Percentiles rank a stretch among this genome's conserved stretches.
phyloP scores from a whole-genome alignment of 1,140 invertebrate species.

The Pseudomyrmex gracilis region DNA sequence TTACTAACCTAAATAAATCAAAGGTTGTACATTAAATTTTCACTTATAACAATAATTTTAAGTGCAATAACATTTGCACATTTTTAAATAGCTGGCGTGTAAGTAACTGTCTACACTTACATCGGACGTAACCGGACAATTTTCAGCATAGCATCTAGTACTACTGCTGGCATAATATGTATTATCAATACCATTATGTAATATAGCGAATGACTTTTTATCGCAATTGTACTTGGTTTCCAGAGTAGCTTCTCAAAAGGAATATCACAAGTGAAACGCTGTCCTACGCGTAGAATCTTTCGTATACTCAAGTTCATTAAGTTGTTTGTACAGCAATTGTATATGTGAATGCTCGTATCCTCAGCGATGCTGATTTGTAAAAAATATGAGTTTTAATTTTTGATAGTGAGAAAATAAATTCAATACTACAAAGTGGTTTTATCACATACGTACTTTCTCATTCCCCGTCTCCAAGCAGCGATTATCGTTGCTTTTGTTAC shows the following conservation, averaged over 20 bases:
- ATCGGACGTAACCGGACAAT: constrained; percentile 89
- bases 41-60: too few relatives aligned
- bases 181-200: constrained; percentile 77
- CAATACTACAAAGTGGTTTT: too few relatives aligned
- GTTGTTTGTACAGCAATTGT: constrained; percentile 89
- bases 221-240: constrained; percentile 87
- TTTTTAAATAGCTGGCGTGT: too few relatives aligned
- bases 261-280: constrained; percentile 81
- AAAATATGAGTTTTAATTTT: too few relatives aligned
- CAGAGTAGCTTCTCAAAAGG: constrained; percentile 89
- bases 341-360: constrained; percentile 91
- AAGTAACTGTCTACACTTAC: constrained; percentile 88
- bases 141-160: constrained; percentile 88
- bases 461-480: too few relatives aligned
- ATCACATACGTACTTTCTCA: too few relatives aligned
- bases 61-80: too few relatives aligned
- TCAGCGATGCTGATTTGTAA: too few relatives aligned
- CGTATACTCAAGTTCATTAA: constrained; percentile 90
- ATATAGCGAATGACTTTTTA: constrained; percentile 84
- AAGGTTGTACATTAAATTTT: too few relatives aligned
- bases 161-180: constrained; percentile 88
- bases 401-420: too few relatives aligned
- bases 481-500: too few relatives aligned
- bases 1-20: constrained; percentile 88
- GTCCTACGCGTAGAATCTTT: constrained; percentile 86